These are phyloP conservation scores for Calliscelio sp. DNA, from an alignment of 2,888 invertebrate species.

Conservation along the genomic window DNA sequence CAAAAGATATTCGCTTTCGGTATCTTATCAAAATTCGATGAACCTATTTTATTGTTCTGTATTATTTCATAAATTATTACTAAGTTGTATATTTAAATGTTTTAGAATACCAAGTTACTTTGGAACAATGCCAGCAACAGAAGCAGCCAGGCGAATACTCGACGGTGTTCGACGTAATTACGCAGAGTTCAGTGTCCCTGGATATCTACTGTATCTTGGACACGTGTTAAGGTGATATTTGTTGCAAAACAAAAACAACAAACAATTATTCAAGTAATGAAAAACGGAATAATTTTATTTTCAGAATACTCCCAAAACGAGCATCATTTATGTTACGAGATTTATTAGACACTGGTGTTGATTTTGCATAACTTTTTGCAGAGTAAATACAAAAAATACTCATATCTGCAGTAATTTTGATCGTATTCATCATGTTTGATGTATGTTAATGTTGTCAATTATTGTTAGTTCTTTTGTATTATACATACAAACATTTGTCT, in stretches of 20 bases:
- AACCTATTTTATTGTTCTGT: too few relatives aligned
- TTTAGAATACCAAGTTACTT: slow-evolving; percentile 89
- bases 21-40: too few relatives aligned
- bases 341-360: slow-evolving; percentile 89
- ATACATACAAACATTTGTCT: background rate
- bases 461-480: background rate
- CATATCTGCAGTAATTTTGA: background rate
- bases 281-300: too few relatives aligned
- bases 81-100: too few relatives aligned
- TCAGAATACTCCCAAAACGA: slow-evolving; percentile 88
- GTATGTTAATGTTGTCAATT: too few relatives aligned
- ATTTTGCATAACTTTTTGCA: slow-evolving; percentile 87
- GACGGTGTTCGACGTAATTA: slow-evolving; percentile 89
- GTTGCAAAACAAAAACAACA: too few relatives aligned
- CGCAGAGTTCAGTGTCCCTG: slow-evolving; percentile 89
- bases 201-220: slow-evolving; percentile 88
- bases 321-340: slow-evolving; percentile 88
- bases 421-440: too few relatives aligned
- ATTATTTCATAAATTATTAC: too few relatives aligned
- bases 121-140: slow-evolving; percentile 88
- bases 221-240: slow-evolving; percentile 87
- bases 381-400: slow-evolving; percentile 11
- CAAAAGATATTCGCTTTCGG: too few relatives aligned
- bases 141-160: slow-evolving; percentile 88
- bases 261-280: too few relatives aligned